Evolutionary conservation across 2,113 vertebrate genomes (phyloP).

Genomic region (Taurulus bubalis): DNA sequence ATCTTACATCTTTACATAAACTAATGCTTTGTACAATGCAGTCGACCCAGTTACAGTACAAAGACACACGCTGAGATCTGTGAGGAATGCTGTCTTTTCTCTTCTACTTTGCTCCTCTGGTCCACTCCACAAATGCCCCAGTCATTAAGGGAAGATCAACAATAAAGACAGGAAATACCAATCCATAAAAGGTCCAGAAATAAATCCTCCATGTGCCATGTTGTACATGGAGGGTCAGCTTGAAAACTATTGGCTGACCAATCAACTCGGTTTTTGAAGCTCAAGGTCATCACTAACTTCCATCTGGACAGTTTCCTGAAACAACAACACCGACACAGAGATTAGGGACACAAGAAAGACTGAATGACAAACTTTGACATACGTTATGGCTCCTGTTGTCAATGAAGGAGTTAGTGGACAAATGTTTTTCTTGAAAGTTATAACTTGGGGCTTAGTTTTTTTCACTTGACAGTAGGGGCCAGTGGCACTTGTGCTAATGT

Average conservation of each 20-base stretch:
- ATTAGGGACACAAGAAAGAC: slow-evolving; percentile 13
- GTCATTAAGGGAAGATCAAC: neutral
- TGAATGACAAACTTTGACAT: neutral
- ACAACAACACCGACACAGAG: slow-evolving; percentile 23
- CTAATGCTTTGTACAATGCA: neutral
- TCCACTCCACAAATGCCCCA: slow-evolving; percentile 16
- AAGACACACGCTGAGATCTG: neutral
- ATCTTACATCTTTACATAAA: neutral
- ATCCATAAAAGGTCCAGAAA: neutral
- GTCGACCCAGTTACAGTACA: neutral
- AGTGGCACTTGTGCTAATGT: neutral
- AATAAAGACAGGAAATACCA: slow-evolving; percentile 4
- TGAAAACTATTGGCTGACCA: slow-evolving; percentile 50
- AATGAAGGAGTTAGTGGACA: neutral
- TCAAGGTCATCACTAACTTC: slow-evolving; percentile 31
- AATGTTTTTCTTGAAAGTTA: neutral
- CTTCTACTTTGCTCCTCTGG: neutral
- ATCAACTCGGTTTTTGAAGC: slow-evolving; percentile 33
- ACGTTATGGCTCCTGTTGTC: neutral
- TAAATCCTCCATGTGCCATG: slow-evolving; percentile 12
- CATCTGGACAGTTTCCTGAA: slow-evolving; percentile 53
- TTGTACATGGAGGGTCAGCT: neutral
- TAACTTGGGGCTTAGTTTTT: neutral
- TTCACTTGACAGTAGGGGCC: neutral
- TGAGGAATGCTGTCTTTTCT: neutral